A percentile compares a stretch with the other conserved stretches of the same genome.
phyloP scores from a whole-genome alignment of 2,113 vertebrate species.

The Corythornis vintsioides region DNA sequence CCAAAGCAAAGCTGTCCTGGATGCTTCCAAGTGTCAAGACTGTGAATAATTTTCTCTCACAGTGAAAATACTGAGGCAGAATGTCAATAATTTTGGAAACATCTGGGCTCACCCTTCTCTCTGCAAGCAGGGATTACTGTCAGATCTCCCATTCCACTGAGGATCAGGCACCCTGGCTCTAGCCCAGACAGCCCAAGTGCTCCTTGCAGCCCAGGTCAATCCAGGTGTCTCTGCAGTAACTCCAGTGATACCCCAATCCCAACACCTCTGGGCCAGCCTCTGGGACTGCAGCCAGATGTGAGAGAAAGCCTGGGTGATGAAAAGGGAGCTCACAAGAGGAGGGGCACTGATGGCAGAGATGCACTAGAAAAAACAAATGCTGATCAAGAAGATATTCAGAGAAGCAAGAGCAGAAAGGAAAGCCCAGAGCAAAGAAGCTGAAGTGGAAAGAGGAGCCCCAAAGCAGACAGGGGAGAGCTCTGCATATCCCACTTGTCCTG shows the following conservation, averaged over 20 bases:
- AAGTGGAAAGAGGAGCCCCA: not conserved
- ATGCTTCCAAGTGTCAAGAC: not conserved
- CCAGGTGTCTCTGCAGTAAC: not conserved
- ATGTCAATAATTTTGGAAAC: not conserved
- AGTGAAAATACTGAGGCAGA: not conserved
- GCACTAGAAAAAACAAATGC: not conserved
- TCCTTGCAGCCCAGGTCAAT: not conserved
- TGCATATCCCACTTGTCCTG: not conserved
- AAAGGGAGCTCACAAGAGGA: not conserved
- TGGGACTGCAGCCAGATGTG: not conserved
- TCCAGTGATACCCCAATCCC: not conserved
- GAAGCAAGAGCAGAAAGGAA: not conserved
- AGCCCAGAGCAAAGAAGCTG: not conserved
- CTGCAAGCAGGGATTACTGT: not conserved
- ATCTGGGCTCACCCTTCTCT: not conserved
- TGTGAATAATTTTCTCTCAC: not conserved
- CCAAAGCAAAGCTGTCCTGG: not conserved
- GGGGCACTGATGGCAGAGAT: not conserved
- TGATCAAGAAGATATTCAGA: not conserved
- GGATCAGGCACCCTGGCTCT: not conserved
- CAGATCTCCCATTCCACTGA: not conserved
- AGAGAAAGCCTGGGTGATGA: not conserved
- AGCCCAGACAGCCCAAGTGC: not conserved
- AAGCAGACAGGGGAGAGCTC: not conserved
- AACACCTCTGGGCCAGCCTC: not conserved